phyloP scores from a whole-genome alignment of 30 jellyfish, hydroid and myxozoan species.

The Phacellophora camtschatica region DNA sequence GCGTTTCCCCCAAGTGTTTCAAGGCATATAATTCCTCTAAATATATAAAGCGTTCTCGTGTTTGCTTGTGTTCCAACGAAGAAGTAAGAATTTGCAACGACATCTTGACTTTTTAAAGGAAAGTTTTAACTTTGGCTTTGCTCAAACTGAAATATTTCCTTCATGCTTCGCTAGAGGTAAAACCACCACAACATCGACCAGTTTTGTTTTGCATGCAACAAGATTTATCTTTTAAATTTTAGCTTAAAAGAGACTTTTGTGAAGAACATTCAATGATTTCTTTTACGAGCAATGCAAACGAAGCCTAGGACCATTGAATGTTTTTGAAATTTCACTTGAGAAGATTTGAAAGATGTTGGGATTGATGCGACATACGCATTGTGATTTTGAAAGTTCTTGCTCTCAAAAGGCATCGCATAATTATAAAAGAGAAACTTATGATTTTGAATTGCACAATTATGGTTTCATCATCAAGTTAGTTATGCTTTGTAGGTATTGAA shows the following conservation, averaged over 20 bases:
- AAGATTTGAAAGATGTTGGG: slow-evolving; percentile 4
- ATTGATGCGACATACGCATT: slow-evolving; percentile 1
- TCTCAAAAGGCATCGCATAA: slow-evolving; percentile 8
- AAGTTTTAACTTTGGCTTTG: too few species aligned
- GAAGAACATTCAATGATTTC: neutral
- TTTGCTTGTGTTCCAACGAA: too few species aligned
- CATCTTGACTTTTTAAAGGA: too few species aligned
- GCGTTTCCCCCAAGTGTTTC: too few species aligned
- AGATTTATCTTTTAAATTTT: neutral
- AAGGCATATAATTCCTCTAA: too few species aligned
- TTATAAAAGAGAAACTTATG: neutral
- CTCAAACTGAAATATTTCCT: too few species aligned
- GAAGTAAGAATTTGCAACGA: too few species aligned
- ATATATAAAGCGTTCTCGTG: too few species aligned
- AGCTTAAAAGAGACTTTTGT: slow-evolving; percentile 18
- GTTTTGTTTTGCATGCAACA: neutral
- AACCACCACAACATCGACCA: neutral
- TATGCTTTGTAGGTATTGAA: neutral
- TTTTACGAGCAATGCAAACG: slow-evolving; percentile 6
- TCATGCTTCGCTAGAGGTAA: too few species aligned
- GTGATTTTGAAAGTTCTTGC: neutral
- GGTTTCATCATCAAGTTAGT: neutral
- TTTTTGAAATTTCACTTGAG: slow-evolving; percentile 4
- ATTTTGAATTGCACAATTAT: neutral
- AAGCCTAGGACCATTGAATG: neutral